Evolutionary conservation across 2,797 vertebrate genomes (phyloP).

Genomic region (Falco naumanni): DNA sequence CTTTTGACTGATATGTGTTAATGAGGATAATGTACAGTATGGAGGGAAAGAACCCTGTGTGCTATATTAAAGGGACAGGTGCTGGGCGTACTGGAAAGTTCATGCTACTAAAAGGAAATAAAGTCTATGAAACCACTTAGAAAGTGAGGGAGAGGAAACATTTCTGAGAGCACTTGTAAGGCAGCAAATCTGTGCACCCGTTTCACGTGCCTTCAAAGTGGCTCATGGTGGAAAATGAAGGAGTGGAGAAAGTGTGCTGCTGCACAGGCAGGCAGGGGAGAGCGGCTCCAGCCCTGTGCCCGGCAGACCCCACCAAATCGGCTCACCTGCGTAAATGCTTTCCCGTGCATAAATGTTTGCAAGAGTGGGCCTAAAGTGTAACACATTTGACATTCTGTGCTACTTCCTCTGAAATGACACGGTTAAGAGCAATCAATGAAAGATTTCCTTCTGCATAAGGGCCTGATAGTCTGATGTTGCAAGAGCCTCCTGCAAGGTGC

Average conservation of each 20-base stretch:
- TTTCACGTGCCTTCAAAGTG: background rate
- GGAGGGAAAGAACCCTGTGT: constrained; percentile 63
- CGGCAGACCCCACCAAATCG: accelerated
- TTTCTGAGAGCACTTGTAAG: background rate
- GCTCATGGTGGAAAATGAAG: background rate
- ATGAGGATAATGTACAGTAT: constrained; percentile 73
- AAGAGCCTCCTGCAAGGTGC: constrained; percentile 64
- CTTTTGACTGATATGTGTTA: constrained; percentile 74
- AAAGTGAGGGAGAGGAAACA: background rate
- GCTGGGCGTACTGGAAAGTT: constrained; percentile 67
- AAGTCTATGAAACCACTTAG: background rate
- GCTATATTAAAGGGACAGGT: constrained; percentile 74
- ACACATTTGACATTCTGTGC: constrained; percentile 24
- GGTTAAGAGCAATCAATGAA: constrained; percentile 68
- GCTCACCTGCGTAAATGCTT: background rate
- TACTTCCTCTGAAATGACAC: constrained; percentile 28
- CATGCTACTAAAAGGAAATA: constrained; percentile 36
- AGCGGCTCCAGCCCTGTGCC: background rate
- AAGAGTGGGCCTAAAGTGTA: background rate
- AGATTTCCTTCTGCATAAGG: constrained; percentile 57
- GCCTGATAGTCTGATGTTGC: constrained; percentile 46
- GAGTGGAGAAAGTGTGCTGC: background rate
- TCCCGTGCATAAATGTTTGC: background rate
- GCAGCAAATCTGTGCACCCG: background rate
- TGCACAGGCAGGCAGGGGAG: background rate